A percentile compares a stretch with the other conserved stretches of the same genome.
Evolutionary conservation across 2,888 invertebrate species (phyloP).

Genomic region (Piscicola geometra): DNA sequence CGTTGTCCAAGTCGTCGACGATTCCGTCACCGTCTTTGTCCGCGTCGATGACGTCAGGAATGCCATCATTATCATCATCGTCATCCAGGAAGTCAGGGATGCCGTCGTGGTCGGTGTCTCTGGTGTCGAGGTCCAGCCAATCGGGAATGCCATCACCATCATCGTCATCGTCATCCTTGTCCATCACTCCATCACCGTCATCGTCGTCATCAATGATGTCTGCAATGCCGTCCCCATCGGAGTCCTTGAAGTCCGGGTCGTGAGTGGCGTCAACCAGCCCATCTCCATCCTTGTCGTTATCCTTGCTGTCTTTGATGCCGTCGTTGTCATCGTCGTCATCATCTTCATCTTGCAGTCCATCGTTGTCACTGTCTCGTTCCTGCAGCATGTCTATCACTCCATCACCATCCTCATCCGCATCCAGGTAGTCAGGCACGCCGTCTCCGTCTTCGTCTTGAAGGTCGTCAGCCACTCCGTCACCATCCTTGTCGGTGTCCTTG

Average conservation of each 20-base stretch:
- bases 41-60: conserved; percentile 33
- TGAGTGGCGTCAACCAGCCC: conserved; percentile 27
- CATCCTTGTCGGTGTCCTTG: conserved; percentile 35
- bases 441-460: conserved; percentile 41
- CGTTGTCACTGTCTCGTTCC: conserved; percentile 29
- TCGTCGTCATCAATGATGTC: conserved; percentile 36
- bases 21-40: conserved; percentile 37
- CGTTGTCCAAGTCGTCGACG: conserved; percentile 29
- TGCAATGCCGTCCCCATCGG: conserved; percentile 34
- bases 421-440: conserved; percentile 34
- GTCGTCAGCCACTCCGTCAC: conserved; percentile 34
- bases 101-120: conserved; percentile 34
- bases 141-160: conserved; percentile 36
- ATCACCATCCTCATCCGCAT: conserved; percentile 34
- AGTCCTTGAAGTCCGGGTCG: conserved; percentile 36
- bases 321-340: conserved; percentile 38
- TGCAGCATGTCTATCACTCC: conserved; percentile 30
- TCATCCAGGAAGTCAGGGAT: conserved; percentile 34
- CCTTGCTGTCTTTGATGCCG: conserved; percentile 31
- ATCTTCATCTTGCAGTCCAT: conserved; percentile 32
- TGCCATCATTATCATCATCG: conserved; percentile 37
- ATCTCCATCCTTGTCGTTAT: conserved; percentile 34
- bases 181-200: conserved; percentile 32
- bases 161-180: conserved; percentile 32
- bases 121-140: conserved; percentile 29